Base-by-base conservation (phyloP, 1,140 invertebrate species). In the Bombus confusus region DNA sequence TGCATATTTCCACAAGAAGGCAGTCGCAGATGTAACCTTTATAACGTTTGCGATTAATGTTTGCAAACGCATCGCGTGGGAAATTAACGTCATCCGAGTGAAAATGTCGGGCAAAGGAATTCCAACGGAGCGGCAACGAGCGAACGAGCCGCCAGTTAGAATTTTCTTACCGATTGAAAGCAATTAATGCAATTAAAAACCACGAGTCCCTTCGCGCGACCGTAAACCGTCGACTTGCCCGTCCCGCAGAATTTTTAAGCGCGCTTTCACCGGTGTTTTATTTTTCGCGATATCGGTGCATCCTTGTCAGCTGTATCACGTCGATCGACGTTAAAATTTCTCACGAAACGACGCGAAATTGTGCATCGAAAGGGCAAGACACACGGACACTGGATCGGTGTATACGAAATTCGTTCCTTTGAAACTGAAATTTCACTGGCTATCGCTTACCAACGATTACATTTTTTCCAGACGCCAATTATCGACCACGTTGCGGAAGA, bases 111-210 rank as follows among this genome's bases (percentile, higher is more conserved):
- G 25, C 41, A 62, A 66, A 85, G 47, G 77, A 34, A 47, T 28
- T 25, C 34, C 28, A 34, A 59, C 8, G 8, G 18, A 2, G 41
- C 57, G 77, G 86, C 86, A 88, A 88, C 86, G 85, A 85, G 87
- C 77, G 82, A 88, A 10, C 43, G n/a, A n/a, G 28, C 12, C 28
- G 10, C 9, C 59, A n/a, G 59, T 62, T n/a, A n/a, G 59, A n/a
- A 62, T 28, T 28, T 62, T 62, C 59, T 62, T n/a, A 62, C 22
- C 43, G 43, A 64, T 76, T 57, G 43, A 28, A 77, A 73, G 25
- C 66, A 72, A 80, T 88, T 73, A 52, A 66, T 68, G n/a, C 59
- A 76, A 85, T 88, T 77, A 76, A 59, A 64, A 80, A 47, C 37
- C 13, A 10, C 52, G 25, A 12, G 5, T 22, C 18, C 34, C 68